Evolutionary conservation across 2,113 vertebrate species (phyloP), one percentile per base, ranked within the genome.

Genomic region (Peucedramus taeniatus): DNA sequence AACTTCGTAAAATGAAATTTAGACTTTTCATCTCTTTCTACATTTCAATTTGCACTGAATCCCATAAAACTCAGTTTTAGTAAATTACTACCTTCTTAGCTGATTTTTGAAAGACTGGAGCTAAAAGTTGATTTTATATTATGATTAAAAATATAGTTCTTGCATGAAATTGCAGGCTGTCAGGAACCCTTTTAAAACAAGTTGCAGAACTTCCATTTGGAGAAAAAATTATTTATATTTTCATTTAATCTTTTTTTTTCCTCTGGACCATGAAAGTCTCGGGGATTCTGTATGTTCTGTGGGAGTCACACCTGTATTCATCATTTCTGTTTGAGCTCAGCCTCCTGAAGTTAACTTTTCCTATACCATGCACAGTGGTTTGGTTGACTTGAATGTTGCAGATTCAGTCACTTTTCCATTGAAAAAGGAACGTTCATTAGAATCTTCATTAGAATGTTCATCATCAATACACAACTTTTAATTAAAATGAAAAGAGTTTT

Each of bases 111-210:
- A 91, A 87, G 59, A n/a, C 31, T 49, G 18, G 37, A 60, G 35
- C 50, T 87, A 61, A 86, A 78, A 89, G 22, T 72, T 69, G 23
- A 10, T 88, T 97, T 90, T 87, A 20, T 77, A n/a, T 79, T 76
- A 54, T 26, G 16, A 64, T 37, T 56, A 49, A 77, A 91, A 83
- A 39, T 37, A 57, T 1, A 84, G 49, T 15, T 89, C 57, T 85
- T 95, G 53, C 54, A 70, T 74, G 45, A 94, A 90, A 92, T 94
- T 70, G 70, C n/a, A 76, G 65, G 35, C 51, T 93, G n/a, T 82
- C 4, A 5, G 57, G 11, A 42, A 50, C 14, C 40, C 35, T 59
- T 42, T 85, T 51, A 71, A 84, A 87, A 71, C 39, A 81, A 81
- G n/a, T n/a, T 68, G 20, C 37, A 68, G 44, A 61, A 65, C 27